These are phyloP conservation scores for Crossocerus cetratus DNA, from an alignment of 2,888 invertebrate genomes.

Conservation along the genomic window DNA sequence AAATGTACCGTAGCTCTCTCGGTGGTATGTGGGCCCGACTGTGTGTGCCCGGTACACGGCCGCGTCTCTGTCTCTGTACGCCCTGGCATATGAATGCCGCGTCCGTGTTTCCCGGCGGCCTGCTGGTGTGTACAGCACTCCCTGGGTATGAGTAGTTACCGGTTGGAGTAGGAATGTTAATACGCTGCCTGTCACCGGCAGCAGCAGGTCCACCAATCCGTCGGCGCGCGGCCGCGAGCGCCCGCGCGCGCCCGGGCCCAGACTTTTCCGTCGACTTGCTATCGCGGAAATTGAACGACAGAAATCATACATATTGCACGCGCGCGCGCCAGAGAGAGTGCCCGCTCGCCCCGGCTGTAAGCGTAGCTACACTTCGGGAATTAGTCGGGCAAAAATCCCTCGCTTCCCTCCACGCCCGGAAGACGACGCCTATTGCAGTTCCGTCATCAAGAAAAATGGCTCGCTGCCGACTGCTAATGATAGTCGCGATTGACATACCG, in stretches of 20 bases:
- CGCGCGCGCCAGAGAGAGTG: neutral
- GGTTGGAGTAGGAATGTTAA: conserved; percentile 65
- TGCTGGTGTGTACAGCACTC: conserved; percentile 34
- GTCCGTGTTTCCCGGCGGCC: conserved; percentile 35
- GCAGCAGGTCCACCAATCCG: conserved; percentile 55
- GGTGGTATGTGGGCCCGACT: neutral
- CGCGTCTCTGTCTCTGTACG: conserved; percentile 1
- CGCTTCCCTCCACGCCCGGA: neutral
- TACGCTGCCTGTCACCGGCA: conserved; percentile 66
- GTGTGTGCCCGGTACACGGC: neutral
- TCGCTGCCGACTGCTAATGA: too few relatives aligned
- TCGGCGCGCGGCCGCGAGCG: conserved; percentile 14
- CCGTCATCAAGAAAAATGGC: too few relatives aligned
- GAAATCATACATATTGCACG: neutral
- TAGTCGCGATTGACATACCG: too few relatives aligned
- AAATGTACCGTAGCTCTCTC: conserved; percentile 25
- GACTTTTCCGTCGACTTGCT: conserved; percentile 52
- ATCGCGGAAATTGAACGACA: conserved; percentile 35
- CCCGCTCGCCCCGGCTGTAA: neutral
- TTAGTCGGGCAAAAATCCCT: neutral
- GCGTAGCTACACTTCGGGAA: neutral
- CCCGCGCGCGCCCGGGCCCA: conserved; percentile 22
- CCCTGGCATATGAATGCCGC: conserved; percentile 13
- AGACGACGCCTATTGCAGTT: too few relatives aligned
- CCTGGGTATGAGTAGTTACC: conserved; percentile 59